These are phyloP conservation scores for Ondatra zibethicus DNA, from an alignment of 2,113 vertebrate species.

Conservation along the genomic window DNA sequence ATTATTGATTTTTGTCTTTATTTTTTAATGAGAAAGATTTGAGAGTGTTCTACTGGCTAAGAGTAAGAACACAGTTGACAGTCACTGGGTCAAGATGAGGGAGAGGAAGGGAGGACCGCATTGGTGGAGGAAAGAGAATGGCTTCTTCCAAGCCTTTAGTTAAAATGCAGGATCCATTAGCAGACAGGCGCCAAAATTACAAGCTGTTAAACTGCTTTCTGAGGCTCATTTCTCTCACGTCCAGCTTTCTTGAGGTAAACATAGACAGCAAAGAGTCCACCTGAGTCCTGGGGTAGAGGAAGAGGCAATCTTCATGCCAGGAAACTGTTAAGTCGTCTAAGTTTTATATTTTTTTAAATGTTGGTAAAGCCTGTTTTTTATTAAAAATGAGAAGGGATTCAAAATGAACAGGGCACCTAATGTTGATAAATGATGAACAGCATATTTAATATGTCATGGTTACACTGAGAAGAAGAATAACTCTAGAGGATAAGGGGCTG, in stretches of 20 bases:
- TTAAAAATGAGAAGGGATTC: not conserved
- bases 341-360: not conserved
- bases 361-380: not conserved
- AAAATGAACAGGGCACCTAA: not conserved
- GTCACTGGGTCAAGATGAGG: not conserved
- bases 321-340: not conserved
- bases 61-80: not conserved
- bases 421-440: not conserved
- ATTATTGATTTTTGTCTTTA: slow-evolving; percentile 59
- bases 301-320: not conserved
- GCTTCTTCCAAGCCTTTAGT: not conserved
- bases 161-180: not conserved
- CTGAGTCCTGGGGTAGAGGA: not conserved
- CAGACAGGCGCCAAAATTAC: not conserved
- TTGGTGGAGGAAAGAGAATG: not conserved
- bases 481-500: not conserved
- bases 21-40: slow-evolving; percentile 57
- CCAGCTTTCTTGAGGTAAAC: not conserved
- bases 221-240: not conserved
- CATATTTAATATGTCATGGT: not conserved
- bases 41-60: not conserved
- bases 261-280: not conserved
- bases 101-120: not conserved
- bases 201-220: not conserved
- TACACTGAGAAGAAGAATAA: not conserved